phyloP scores from a whole-genome alignment of 2,888 invertebrate genomes.

The Tenthredo amoena region DNA sequence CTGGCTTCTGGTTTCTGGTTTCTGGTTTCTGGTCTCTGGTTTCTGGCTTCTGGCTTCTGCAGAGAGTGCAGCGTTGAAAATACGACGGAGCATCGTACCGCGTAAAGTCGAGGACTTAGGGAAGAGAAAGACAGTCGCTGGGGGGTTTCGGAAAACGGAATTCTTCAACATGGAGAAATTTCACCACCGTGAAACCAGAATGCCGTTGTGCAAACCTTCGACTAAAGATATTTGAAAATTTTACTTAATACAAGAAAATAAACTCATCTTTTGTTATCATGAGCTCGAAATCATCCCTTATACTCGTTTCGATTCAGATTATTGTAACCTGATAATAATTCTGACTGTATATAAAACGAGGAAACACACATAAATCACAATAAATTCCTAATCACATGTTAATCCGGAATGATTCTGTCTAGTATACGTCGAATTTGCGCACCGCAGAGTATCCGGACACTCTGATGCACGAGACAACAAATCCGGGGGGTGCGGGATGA shows the following conservation, averaged over 20 bases:
- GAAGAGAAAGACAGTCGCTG: neutral
- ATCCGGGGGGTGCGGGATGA: neutral
- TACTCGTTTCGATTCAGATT: neutral
- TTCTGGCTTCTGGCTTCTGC: neutral
- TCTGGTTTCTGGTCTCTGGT: neutral
- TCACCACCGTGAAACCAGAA: neutral
- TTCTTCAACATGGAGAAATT: neutral
- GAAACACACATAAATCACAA: neutral
- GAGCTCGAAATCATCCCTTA: neutral
- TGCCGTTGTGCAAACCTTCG: neutral
- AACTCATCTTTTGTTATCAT: neutral
- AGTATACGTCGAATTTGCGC: neutral
- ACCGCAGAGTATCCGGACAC: neutral
- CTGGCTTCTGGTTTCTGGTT: neutral
- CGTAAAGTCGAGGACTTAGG: constrained; percentile 43
- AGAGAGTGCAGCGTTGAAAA: constrained; percentile 32
- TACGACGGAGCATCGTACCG: constrained; percentile 33
- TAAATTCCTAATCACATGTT: neutral
- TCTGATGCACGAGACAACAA: constrained; percentile 7
- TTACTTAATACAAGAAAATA: neutral
- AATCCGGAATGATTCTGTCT: neutral
- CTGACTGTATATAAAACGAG: neutral
- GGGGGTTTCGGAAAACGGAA: neutral
- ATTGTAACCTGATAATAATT: neutral
- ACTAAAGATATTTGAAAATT: neutral